Base-by-base conservation (phyloP, 2,797 vertebrate genomes). In the Rhinatrema bivittatum region DNA sequence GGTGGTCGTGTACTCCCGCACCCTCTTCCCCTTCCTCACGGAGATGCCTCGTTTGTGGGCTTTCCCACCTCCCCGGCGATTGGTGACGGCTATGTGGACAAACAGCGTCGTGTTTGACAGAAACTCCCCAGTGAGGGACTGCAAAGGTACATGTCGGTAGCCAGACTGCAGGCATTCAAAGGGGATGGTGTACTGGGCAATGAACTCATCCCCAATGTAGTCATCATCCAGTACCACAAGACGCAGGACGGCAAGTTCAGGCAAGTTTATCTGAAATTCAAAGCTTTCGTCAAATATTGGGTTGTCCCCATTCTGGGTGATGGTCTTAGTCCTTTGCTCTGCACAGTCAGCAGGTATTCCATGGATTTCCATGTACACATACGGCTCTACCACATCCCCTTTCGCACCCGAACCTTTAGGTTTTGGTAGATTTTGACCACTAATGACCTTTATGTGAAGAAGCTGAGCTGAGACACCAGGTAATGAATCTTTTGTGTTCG, bases 191-290 rank as follows among this genome's bases (percentile, higher is more conserved):
- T 93, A 95, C 72, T 95, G 92, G 50, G 89, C 92, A 7, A 95
- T 95, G 67, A 95, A 94, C 64, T 95, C 92, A 0, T 95, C 92
- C 12, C 92, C 91, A 0, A 95, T 95, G 73, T 89, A 95, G 66
- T 95, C 91, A 1, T 94, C 91, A 0, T 94, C 91, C 38, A 94
- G 78, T 48, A 94, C 90, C 1, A 95, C 88, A 3, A 94, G 93
- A 35, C 91, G 87, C 46, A 95, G 69, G 7, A 88, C 84, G 0
- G 91, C 87, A 36, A 95, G 72, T 64, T 95, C 91, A 0, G 92
- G 92, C 41, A 95, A 78, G 70, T 95, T 95, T 28, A 95, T 89
- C 71, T 94, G 91, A 71, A 95, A 95, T 70, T 94, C 91, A 64
- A 94, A 87, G 53, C 85, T 94, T 67, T 95, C 91, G 0, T 95